These are phyloP conservation scores for Platyscelio sp. DNA, from an alignment of 2,888 invertebrate species.

Conservation along the genomic window DNA sequence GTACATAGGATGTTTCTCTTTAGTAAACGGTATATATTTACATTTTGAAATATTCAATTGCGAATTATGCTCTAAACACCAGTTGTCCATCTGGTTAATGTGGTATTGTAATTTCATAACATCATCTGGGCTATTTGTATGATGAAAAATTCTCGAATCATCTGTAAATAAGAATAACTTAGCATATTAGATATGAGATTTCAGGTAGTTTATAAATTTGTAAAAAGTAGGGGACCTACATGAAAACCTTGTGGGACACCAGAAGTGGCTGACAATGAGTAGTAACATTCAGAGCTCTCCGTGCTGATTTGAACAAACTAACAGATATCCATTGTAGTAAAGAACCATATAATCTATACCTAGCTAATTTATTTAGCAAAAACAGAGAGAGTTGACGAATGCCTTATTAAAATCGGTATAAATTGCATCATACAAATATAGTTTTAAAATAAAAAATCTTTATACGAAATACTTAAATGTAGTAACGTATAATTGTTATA, in stretches of 20 bases:
- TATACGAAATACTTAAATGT: no score
- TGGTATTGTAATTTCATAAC: background rate
- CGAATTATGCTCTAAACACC: background rate
- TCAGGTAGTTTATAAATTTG: slow-evolving; percentile 21
- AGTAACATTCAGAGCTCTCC: background rate
- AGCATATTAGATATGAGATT: background rate
- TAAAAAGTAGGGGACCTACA: slow-evolving; percentile 17
- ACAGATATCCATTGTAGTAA: background rate
- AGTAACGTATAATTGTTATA: no score
- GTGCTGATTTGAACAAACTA: background rate
- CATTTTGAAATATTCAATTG: slow-evolving; percentile 10
- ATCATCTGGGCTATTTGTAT: background rate
- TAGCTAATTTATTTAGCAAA: background rate
- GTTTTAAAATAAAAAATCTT: no score
- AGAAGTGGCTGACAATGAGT: background rate
- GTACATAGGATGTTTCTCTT: background rate
- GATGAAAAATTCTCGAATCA: slow-evolving; percentile 5
- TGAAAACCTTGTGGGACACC: slow-evolving; percentile 15
- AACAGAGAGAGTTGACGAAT: background rate
- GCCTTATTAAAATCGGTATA: background rate
- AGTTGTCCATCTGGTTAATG: background rate
- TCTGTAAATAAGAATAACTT: slow-evolving; percentile 9
- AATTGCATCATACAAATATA: no score
- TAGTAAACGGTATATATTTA: background rate
- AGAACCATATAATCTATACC: background rate